Conservation (phyloP, 2,113 vertebrate species). For the Bambusicola thoracicus region DNA sequence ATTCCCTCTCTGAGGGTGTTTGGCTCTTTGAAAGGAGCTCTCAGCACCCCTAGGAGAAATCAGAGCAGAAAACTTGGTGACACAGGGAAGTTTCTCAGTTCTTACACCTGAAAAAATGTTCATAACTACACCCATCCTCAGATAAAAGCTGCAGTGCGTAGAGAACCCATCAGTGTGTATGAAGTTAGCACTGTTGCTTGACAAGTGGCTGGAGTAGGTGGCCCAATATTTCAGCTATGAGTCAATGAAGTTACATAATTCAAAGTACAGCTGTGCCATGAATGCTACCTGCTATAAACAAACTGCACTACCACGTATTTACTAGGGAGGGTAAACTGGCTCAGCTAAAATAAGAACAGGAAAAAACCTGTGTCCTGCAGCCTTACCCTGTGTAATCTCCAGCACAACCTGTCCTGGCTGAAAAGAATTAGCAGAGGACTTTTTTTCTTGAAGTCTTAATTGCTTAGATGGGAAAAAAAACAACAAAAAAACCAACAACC, state of each 20-base stretch:
- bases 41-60: not conserved
- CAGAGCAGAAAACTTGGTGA: not conserved
- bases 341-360: constrained; percentile 53
- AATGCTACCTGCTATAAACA: not conserved
- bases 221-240: constrained; percentile 16
- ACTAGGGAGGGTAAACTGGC: not conserved
- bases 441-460: not conserved
- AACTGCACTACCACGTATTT: constrained; percentile 21
- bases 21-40: not conserved
- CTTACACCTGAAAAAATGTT: not conserved
- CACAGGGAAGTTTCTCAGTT: not conserved
- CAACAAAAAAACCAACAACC: not conserved
- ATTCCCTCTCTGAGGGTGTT: not conserved
- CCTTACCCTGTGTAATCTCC: not conserved
- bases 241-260: constrained; percentile 16
- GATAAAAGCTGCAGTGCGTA: not conserved
- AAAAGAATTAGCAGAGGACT: not conserved
- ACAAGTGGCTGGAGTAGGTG: not conserved
- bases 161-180: not conserved
- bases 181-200: not conserved
- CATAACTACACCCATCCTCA: not conserved
- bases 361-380: not conserved
- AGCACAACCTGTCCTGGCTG: not conserved
- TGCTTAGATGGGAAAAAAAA: not conserved
- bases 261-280: not conserved